Percentiles rank a stretch among this genome's conserved stretches.
These are phyloP conservation scores for Parotia lawesii DNA, from an alignment of 2,113 vertebrate genomes.

Conservation along the genomic window DNA sequence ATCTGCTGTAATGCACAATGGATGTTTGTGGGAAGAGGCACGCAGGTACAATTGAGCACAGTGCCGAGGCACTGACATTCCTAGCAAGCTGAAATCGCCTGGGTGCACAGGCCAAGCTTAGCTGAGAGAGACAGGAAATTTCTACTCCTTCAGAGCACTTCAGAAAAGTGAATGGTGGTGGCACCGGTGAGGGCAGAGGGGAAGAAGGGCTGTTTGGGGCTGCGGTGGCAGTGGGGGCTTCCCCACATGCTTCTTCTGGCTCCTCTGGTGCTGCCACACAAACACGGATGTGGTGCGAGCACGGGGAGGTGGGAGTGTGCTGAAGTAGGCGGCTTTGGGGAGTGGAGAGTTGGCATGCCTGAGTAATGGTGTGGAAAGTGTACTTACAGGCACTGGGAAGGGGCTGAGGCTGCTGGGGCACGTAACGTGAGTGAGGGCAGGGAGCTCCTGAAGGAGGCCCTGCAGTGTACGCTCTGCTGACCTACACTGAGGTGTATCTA, in stretches of 20 bases:
- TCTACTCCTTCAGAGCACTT: neutral
- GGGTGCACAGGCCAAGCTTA: neutral
- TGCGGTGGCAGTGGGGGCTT: neutral
- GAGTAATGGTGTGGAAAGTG: neutral
- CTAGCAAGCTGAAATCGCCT: neutral
- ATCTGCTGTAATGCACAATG: conserved; percentile 53
- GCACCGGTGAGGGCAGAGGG: neutral
- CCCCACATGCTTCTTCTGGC: neutral
- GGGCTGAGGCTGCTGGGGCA: neutral
- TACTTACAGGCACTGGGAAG: neutral
- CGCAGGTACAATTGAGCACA: neutral
- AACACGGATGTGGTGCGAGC: fast-evolving
- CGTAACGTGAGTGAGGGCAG: fast-evolving
- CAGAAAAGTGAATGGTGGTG: neutral
- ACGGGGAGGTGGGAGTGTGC: neutral
- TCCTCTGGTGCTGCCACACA: neutral
- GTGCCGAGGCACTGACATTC: neutral
- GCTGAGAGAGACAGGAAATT: neutral
- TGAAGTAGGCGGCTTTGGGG: neutral
- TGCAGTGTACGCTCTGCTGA: fast-evolving
- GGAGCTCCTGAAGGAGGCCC: neutral
- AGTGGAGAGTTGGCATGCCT: neutral
- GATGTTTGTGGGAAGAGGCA: conserved; percentile 28
- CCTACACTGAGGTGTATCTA: neutral
- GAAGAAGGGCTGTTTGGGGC: neutral